Percentiles rank a stretch among this genome's conserved stretches.
These are phyloP conservation scores for Cyprinella venusta DNA, from an alignment of 2,797 vertebrate genomes.

Conservation along the genomic window DNA sequence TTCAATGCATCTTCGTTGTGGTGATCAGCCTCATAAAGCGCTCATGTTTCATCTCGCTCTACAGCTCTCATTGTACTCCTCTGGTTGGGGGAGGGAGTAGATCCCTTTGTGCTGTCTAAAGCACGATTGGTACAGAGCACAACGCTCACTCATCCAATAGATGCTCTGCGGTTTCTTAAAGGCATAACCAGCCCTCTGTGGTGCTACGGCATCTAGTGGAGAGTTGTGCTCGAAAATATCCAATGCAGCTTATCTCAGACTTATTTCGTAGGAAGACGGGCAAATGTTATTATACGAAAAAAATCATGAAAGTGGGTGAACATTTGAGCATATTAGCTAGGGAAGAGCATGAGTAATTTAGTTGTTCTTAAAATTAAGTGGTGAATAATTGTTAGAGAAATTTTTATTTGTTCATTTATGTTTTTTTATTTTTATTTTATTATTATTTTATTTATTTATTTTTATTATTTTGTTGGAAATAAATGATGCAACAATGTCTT, in stretches of 20 bases:
- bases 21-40: background rate
- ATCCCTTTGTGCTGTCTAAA: slow-evolving; percentile 53
- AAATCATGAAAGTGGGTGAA: no score
- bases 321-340: no score
- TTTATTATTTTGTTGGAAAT: background rate
- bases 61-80: slow-evolving; percentile 23
- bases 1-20: background rate
- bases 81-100: slow-evolving; percentile 55
- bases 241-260: background rate
- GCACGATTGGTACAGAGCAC: slow-evolving; percentile 47
- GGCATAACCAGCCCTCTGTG: background rate
- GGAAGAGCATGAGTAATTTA: no score
- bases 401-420: no score
- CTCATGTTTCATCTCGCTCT: slow-evolving; percentile 16
- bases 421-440: background rate
- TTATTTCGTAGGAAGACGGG: background rate
- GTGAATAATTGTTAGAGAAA: background rate
- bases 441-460: no score
- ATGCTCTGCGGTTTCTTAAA: background rate
- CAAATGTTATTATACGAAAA: background rate
- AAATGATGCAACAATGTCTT: background rate
- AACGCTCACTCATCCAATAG: slow-evolving; percentile 42
- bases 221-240: background rate
- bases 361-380: background rate
- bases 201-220: background rate